Percentiles rank a stretch among this genome's conserved stretches.
Evolutionary conservation across 2,888 invertebrate species (phyloP).

Genomic region (Calliscelio sp.): DNA sequence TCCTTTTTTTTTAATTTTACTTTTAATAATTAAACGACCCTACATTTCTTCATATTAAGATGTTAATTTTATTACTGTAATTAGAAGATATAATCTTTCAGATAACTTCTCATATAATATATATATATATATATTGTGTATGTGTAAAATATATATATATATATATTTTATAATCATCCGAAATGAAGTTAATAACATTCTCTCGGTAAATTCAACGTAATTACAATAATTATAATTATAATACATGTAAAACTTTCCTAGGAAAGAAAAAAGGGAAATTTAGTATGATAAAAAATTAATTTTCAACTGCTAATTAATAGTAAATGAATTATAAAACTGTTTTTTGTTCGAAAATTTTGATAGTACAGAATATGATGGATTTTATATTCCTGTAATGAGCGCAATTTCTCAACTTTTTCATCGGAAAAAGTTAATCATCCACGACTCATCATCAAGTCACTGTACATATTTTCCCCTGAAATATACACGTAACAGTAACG

Average conservation of each 20-base stretch:
- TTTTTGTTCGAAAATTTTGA: too few relatives aligned
- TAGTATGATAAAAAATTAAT: too few relatives aligned
- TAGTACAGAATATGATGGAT: too few relatives aligned
- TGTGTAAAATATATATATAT: too few relatives aligned
- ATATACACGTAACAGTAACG: conserved; percentile 30
- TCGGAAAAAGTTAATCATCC: background rate
- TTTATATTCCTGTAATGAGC: background rate
- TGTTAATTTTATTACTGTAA: conserved; percentile 34
- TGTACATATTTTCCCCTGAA: conserved; percentile 5
- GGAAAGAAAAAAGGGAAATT: too few relatives aligned
- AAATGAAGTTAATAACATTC: too few relatives aligned
- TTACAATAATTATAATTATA: conserved; percentile 1
- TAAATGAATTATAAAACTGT: too few relatives aligned
- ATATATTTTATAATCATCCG: background rate
- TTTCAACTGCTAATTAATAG: too few relatives aligned
- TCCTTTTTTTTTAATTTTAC: conserved; percentile 1
- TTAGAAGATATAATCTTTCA: conserved; percentile 10
- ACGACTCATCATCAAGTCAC: background rate
- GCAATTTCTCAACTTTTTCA: background rate
- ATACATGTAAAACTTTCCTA: background rate
- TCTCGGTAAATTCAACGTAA: background rate
- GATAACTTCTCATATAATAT: background rate
- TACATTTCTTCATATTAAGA: background rate
- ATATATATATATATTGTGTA: too few relatives aligned
- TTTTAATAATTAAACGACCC: conserved; percentile 16